A percentile compares a stretch with the other conserved stretches of the same genome.
Evolutionary conservation across 2,888 invertebrate genomes (phyloP).

Genomic region (Lasioglossum morio): DNA sequence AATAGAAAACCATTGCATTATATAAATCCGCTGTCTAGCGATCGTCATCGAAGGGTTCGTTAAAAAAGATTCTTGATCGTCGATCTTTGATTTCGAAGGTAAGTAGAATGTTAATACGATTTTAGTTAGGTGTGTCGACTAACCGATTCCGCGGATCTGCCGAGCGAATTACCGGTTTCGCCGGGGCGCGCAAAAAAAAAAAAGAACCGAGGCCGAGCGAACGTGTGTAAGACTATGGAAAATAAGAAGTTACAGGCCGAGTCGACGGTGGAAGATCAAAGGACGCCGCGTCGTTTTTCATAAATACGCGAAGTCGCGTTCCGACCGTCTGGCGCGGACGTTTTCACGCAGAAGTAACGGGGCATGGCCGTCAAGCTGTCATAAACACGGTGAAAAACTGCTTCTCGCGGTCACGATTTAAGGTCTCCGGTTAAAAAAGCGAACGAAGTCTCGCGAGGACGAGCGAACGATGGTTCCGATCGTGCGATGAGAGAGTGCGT

Average conservation of each 20-base stretch:
- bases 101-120: neutral
- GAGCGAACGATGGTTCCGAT: constrained; percentile 50
- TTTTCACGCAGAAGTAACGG: neutral
- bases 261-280: neutral
- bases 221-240: neutral
- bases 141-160: neutral
- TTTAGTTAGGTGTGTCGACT: neutral
- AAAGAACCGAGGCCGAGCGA: neutral
- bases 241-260: neutral
- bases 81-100: neutral
- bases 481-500: constrained; percentile 57
- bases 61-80: neutral
- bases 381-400: neutral
- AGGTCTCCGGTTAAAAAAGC: neutral
- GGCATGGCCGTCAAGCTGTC: neutral
- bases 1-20: too few species aligned
- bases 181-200: neutral
- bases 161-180: neutral
- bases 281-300: neutral
- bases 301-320: neutral
- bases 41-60: neutral
- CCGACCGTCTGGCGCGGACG: neutral
- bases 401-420: neutral
- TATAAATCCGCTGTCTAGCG: neutral
- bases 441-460: constrained; percentile 25